phyloP scores from a whole-genome alignment of 2,888 invertebrate genomes.

The Chromoteleia sp. region DNA sequence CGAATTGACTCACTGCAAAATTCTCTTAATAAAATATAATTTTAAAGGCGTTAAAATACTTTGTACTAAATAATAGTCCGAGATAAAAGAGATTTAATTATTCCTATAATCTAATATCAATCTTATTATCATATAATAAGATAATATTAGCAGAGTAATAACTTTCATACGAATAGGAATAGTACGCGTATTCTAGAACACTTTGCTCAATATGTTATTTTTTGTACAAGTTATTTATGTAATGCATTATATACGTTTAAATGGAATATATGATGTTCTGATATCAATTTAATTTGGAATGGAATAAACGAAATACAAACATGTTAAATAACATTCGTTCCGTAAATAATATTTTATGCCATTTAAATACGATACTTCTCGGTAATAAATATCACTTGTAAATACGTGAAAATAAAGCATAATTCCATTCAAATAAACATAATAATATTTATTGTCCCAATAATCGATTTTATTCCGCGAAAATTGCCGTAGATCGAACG shows the following conservation, averaged over 20 bases:
- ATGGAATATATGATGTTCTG: not conserved
- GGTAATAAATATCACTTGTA: not conserved
- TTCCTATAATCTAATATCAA: too few relatives aligned
- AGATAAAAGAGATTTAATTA: too few relatives aligned
- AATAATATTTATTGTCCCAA: slow-evolving; percentile 5
- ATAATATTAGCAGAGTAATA: too few relatives aligned
- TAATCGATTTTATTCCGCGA: slow-evolving; percentile 6
- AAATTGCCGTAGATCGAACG: not conserved
- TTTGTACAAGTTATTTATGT: too few relatives aligned
- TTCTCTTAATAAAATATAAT: not conserved
- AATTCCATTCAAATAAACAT: not conserved
- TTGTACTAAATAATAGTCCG: not conserved
- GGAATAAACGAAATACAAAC: not conserved
- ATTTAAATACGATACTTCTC: not conserved
- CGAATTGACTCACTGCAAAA: not conserved
- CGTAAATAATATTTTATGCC: too few relatives aligned
- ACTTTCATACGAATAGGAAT: too few relatives aligned
- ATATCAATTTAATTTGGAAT: slow-evolving; percentile 2
- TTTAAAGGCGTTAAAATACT: not conserved
- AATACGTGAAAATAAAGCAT: not conserved
- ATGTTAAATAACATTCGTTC: too few relatives aligned
- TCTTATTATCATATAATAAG: too few relatives aligned
- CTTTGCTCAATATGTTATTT: too few relatives aligned
- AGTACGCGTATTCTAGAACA: too few relatives aligned
- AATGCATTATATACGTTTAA: too few relatives aligned